These are phyloP conservation scores for Oreocharis arfaki DNA, from an alignment of 2,113 vertebrate genomes.

Conservation along the genomic window DNA sequence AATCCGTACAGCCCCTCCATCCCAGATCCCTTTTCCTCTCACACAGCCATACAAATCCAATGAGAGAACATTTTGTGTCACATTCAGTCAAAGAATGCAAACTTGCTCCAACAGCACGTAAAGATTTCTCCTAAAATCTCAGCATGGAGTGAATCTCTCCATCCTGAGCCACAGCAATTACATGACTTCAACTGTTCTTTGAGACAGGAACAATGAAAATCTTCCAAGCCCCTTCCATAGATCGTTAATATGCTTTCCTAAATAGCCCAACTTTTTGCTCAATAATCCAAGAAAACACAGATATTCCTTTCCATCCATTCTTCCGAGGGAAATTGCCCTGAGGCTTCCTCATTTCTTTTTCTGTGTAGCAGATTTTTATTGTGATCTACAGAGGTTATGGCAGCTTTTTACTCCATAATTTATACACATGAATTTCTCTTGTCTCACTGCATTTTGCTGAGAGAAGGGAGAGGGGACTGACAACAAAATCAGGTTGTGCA, in stretches of 20 bases:
- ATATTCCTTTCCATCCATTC: not conserved
- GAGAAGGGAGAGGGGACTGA: not conserved
- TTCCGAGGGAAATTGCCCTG: not conserved
- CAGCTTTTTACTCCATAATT: not conserved
- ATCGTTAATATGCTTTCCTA: not conserved
- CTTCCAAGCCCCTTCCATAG: not conserved
- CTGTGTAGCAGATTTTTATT: not conserved
- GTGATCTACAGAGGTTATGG: not conserved
- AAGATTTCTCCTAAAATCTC: not conserved
- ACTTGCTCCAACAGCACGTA: not conserved
- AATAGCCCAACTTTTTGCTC: not conserved
- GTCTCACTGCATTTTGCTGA: not conserved
- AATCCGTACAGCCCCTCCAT: not conserved
- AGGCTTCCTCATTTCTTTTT: not conserved
- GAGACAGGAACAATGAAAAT: not conserved
- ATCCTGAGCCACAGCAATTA: not conserved
- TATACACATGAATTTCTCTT: not conserved
- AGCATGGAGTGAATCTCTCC: not conserved
- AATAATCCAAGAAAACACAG: not conserved
- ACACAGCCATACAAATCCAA: not conserved
- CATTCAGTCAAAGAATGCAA: not conserved
- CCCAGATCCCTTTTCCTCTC: not conserved
- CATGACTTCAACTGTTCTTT: accelerated
- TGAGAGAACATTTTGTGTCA: not conserved
- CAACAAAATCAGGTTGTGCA: not conserved